Evolutionary conservation across 2,888 invertebrate species (phyloP), one percentile per base, ranked within the genome.

Genomic region (Xestia sexstrigata): DNA sequence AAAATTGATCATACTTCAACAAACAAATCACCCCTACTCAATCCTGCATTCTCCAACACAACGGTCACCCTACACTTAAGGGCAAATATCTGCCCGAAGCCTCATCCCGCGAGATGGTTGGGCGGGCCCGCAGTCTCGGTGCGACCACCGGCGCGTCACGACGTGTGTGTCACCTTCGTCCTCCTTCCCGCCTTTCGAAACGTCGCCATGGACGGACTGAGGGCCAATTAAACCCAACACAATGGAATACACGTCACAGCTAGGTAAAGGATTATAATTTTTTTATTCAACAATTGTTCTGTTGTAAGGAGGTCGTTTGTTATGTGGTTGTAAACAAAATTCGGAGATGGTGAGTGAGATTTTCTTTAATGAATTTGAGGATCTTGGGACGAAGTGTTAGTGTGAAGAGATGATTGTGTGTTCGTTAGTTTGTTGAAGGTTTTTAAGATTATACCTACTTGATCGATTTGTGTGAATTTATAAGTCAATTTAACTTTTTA

Each of bases 221-320:
- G 79, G 55, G 76, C 79, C 92, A 93, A 93, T 94, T 93, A 93
- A 87, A 76, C 73, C 49, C 82, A 79, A 92, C 92, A 95, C 95
- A 95, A 95, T 95, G 95, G 94, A 91, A 76, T 91, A 90, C 84
- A 92, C 95, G 93, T 94, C 95, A 93, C 90, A 90, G 84, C 89
- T 90, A 94, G 94, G 94, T 94, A 94, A 92, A 88, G 85, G 82
- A 83, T 65, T 65, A 65, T 90, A 82, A 84, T 88, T 89, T 92
- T 90, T 91, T 91, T 89, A 89, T 87, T 88, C 47, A 79, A 83
- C 82, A 74, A 88, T 90, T 92, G 92, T 91, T 89, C 87, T 87
- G 78, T 87, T 77, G 80, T 62, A 55, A 66, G 78, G 60, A 70
- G 23, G 72, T 68, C 58, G 84, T 78, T 78, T 17, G 20, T 65